Base-by-base conservation (phyloP, 2,113 vertebrate genomes). In the Chlorocebus sabaeus region DNA sequence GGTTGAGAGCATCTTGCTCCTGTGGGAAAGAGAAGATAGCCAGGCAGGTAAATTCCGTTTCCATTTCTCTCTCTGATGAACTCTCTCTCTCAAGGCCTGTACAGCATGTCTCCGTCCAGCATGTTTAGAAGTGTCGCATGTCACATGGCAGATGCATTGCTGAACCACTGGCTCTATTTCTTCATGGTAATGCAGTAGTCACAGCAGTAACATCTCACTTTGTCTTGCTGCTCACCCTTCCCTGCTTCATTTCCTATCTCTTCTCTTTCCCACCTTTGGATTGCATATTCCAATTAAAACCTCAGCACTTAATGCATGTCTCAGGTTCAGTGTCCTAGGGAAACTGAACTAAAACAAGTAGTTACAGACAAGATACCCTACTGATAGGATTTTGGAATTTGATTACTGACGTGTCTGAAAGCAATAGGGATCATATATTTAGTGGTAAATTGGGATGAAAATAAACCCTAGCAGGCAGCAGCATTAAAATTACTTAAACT, bases 291-390 rank as follows among this genome's bases (percentile, higher is more conserved):
- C 14, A 68, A 2, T 90, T 50, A 92, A 95, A 86, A 16, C 30
- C 9, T 80, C 91, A 48, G 20, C 16, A 43, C 1, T 81, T 40
- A 84, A 38, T 89, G 18, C 45, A 95, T 93, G 1, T 73, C 75
- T 90, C 17, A 10, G 50, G 9, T 23, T 43, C n/a, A 16, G 1
- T 79, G 96, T 87, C 40, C 13, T 72, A 8, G 25, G 72, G 40
- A 83, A 93, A 89, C 1, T 75, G 11, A 96, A 22, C 59, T 93
- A 52, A 87, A 85, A 57, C n/a, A 97, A 78, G 32, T 61, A 81
- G 16, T 83, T 86, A 1, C 82, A 96, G 86, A 90, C 86, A 83
- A 30, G 27, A 40, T 57, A 32, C 32, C 32, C 12, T 72, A 17
- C 57, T 23, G 32, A 22, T 79, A 55, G 85, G 35, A 38, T 61